Base-by-base conservation (phyloP, 2,797 vertebrate species). In the Sus cebifrons region DNA sequence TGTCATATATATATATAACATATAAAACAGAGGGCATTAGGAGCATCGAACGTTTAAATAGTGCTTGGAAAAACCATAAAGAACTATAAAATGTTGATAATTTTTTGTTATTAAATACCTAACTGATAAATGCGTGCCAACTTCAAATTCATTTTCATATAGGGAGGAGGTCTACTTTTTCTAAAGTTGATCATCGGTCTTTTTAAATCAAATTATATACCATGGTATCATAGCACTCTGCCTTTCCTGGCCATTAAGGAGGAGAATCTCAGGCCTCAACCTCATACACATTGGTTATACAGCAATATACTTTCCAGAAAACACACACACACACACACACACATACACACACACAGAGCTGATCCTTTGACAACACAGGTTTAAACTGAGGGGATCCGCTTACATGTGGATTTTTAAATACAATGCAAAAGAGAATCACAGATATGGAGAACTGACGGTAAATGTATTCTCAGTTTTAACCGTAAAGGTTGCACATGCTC, bases 81-180 rank as follows among this genome's bases (percentile, higher is more conserved):
- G 18, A 89, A 4, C 18, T 65, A n/a, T 16, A 58, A 32, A 21
- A 71, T 44, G 40, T 40, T 17, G 21, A 44, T 75, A 64, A 27
- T 52, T 77, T 95, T 95, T 77, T 89, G 8, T 68, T 81, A 89
- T 27, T 52, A 67, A 62, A 64, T 81, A 68, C 14, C 25, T 74
- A 12, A 16, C 16, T 40, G 18, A 49, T 67, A 94, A 77, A 25
- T 10, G 2, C 18, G 21, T 18, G 32, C 4, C 9, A 75, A n/a
- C 13, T 79, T n/a, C 32, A 49, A 90, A 49, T 77, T 11, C 27
- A 73, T 70, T 81, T 74, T 29, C 64, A 54, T 13, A 1, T 56
- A 93, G 27, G 27, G 32, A 82, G 70, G 40, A 68, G 23, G 12
- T 73, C n/a, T 64, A 40, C 16, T 18, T 88, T 75, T 56, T 68